A percentile compares a stretch with the other conserved stretches of the same genome.
These are phyloP conservation scores for Agrotis segetum DNA, from an alignment of 2,888 invertebrate genomes.

Conservation along the genomic window DNA sequence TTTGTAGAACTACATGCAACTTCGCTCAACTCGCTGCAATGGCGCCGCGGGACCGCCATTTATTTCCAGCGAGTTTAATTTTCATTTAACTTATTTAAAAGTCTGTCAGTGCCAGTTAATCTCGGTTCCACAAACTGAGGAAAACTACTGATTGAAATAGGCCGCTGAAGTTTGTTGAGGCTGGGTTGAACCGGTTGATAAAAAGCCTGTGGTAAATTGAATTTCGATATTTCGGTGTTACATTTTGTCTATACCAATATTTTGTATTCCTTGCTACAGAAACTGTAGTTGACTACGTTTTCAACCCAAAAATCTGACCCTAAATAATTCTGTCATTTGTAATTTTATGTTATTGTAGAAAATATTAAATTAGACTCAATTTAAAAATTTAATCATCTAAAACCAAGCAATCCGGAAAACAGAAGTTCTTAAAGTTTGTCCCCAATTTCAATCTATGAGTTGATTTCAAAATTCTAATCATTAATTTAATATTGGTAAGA, in stretches of 20 bases:
- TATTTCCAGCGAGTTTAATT: constrained; percentile 51
- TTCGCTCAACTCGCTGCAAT: constrained; percentile 22
- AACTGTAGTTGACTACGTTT: background rate
- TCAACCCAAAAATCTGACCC: background rate
- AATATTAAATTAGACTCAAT: too few relatives aligned
- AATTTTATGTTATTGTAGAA: background rate
- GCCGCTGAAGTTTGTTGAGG: constrained; percentile 20
- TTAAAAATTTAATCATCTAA: background rate
- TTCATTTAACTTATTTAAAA: constrained; percentile 56
- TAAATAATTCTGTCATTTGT: background rate
- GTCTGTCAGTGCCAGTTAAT: constrained; percentile 50
- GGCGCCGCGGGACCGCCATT: constrained; percentile 27
- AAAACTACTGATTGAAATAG: constrained; percentile 44
- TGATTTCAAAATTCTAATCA: constrained; percentile 29
- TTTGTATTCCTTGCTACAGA: background rate
- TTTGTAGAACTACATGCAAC: constrained; percentile 38
- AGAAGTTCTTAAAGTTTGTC: constrained; percentile 13
- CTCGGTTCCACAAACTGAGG: constrained; percentile 29
- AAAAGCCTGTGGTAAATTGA: background rate
- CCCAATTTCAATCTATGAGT: constrained; percentile 22
- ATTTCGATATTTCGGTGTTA: background rate
- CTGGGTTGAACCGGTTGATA: constrained; percentile 10
- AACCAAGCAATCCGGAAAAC: constrained; percentile 1
- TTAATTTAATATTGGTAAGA: constrained; percentile 38
- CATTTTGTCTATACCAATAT: background rate